Evolutionary conservation across 2,888 invertebrate species (phyloP).

Genomic region (Drosophila austrosaltans): DNA sequence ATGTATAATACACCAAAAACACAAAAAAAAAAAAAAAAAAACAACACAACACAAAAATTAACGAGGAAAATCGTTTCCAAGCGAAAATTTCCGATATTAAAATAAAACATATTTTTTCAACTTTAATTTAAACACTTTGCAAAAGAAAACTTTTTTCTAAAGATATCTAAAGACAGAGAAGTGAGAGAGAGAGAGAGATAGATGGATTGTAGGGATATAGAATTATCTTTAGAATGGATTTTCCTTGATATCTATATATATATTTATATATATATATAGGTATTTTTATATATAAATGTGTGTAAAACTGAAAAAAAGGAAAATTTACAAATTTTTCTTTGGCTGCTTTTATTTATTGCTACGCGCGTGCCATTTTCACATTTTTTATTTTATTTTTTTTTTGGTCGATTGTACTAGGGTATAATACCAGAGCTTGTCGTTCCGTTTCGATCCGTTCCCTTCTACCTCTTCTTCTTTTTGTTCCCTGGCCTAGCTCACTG

Average conservation of each 20-base stretch:
- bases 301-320: neutral
- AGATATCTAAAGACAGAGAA: neutral
- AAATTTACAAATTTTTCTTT: conserved; percentile 50
- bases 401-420: conserved; percentile 8
- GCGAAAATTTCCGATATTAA: conserved; percentile 40
- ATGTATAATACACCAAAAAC: conserved; percentile 74
- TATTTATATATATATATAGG: neutral
- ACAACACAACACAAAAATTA: conserved; percentile 18
- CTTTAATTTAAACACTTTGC: conserved; percentile 32
- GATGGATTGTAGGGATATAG: neutral
- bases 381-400: conserved; percentile 36
- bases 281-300: neutral
- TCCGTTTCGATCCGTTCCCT: conserved; percentile 26
- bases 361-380: conserved; percentile 70
- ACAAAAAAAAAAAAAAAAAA: conserved; percentile 50
- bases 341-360: conserved; percentile 35
- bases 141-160: neutral
- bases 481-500: conserved; percentile 19
- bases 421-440: neutral
- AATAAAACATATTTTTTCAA: conserved; percentile 51
- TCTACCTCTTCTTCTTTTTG: neutral
- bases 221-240: conserved; percentile 4
- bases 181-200: neutral
- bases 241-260: conserved; percentile 7
- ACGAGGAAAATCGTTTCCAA: conserved; percentile 4